Base-by-base conservation (phyloP, 2,797 vertebrate species). In the Ctenochaetus hawaiiensis region DNA sequence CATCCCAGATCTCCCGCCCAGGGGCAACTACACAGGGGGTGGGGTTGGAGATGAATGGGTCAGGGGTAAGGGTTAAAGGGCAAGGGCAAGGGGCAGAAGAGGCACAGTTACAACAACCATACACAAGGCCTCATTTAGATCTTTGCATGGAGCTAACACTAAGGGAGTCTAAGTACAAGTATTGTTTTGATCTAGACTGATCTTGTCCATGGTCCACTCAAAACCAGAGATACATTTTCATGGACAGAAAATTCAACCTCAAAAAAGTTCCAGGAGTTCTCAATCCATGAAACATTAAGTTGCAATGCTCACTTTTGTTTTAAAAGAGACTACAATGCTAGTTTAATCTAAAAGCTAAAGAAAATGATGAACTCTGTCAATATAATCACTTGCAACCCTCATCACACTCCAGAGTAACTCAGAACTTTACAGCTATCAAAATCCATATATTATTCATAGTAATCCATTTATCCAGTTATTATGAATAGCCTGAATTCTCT, bases 1-100 rank as follows among this genome's bases (percentile, higher is more conserved):
- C 86, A 95, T 99, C 96, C 97, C 96, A 98, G 95, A 99, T 97
- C 94, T 94, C 93, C 89, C 88, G 89, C 94, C 90, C 95, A 70
- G 93, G 93, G 72, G 85, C 83, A 89, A 94, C 97, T 98, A 96
- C 94, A 91, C 83, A 92, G 83, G 82, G 95, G 44, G 45, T 83
- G 82, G 95, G 44, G 49, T 91, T 23, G 37, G 64, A 94, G 66
- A 51, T n/a, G 47, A 49, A 52, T 7, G 30, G 72, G 67, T 78
- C 43, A 59, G 95, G 95, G 96, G 95, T 96, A 96, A 84, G 86
- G 88, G 85, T 89, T 82, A 90, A 81, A 88, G 73, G 83, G 86
- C 64, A 84, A 61, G 71, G 74, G 80, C 70, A 83, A 71, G 61
- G 72, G 81, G 82, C 75, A 88, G 66, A 91, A 74, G 90, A 77